Evolutionary conservation across 2,888 invertebrate genomes (phyloP).

Genomic region (Gandaritis pyraliata): DNA sequence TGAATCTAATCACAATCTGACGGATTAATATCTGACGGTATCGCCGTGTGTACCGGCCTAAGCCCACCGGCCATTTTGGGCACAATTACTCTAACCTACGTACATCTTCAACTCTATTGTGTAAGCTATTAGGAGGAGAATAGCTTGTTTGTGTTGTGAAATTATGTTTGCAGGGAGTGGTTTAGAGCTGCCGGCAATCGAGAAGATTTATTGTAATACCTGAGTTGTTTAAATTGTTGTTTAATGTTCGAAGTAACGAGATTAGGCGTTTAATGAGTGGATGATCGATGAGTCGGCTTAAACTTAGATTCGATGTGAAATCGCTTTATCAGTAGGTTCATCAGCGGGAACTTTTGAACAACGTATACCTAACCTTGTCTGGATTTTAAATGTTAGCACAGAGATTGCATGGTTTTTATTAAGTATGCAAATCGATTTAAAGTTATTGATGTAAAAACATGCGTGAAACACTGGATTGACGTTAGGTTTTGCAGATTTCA

Average conservation of each 20-base stretch:
- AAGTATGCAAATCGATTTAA: neutral
- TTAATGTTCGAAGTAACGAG: conserved; percentile 68
- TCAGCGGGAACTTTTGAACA: conserved; percentile 2
- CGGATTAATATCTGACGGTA: conserved; percentile 79
- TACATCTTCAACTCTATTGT: conserved; percentile 28
- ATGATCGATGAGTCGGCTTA: conserved; percentile 45
- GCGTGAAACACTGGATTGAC: too few species aligned
- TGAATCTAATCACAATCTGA: conserved; percentile 82
- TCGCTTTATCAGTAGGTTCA: conserved; percentile 16
- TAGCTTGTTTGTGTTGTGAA: conserved; percentile 38
- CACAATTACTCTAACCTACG: conserved; percentile 37
- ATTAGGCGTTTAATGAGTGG: conserved; percentile 56
- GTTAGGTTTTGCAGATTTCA: too few species aligned
- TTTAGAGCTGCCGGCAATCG: conserved; percentile 61
- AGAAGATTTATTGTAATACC: conserved; percentile 78
- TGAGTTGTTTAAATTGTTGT: conserved; percentile 75
- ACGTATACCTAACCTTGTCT: conserved; percentile 1
- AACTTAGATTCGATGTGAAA: conserved; percentile 24
- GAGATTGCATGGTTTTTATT: neutral
- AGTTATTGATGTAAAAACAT: too few species aligned
- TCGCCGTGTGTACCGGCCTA: conserved; percentile 61
- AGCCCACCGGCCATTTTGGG: conserved; percentile 65
- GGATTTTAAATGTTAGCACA: neutral
- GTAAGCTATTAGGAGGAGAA: conserved; percentile 44
- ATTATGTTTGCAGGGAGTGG: conserved; percentile 53